phyloP scores from a whole-genome alignment of 2,797 vertebrate species.

The Sitta carolinensis region DNA sequence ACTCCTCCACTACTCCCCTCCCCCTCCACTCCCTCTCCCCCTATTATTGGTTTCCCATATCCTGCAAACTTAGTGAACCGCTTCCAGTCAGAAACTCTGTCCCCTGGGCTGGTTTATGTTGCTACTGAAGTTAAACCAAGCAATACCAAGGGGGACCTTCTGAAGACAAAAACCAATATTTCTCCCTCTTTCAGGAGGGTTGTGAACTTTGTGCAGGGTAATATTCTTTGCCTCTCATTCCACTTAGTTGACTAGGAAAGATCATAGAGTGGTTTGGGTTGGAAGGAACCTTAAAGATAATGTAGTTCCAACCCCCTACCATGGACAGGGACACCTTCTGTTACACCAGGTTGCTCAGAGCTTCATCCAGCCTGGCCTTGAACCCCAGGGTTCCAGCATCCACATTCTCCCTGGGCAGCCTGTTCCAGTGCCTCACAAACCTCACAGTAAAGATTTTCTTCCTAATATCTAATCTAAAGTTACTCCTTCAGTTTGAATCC shows the following conservation, averaged over 20 bases:
- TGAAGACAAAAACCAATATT: neutral
- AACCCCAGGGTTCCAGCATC: neutral
- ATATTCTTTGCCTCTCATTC: neutral
- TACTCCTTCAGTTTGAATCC: neutral
- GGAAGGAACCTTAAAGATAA: neutral
- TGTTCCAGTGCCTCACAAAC: neutral
- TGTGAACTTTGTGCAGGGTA: neutral
- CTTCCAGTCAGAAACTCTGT: constrained; percentile 9
- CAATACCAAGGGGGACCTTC: neutral
- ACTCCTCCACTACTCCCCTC: neutral
- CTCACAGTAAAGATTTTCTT: neutral
- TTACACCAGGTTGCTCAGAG: neutral
- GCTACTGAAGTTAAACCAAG: neutral
- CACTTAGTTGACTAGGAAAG: neutral
- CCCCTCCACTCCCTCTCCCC: rapidly evolving
- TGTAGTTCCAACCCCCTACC: neutral
- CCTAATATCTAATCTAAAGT: neutral
- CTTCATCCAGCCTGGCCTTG: neutral
- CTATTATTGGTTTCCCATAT: neutral
- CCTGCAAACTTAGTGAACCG: neutral
- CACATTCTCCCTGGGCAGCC: neutral
- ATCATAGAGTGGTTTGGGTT: neutral
- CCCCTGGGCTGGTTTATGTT: neutral
- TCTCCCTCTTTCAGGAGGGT: neutral
- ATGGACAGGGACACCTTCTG: neutral